Evolutionary conservation across 2,797 vertebrate species (phyloP).

Genomic region (Glyptemys insculpta): DNA sequence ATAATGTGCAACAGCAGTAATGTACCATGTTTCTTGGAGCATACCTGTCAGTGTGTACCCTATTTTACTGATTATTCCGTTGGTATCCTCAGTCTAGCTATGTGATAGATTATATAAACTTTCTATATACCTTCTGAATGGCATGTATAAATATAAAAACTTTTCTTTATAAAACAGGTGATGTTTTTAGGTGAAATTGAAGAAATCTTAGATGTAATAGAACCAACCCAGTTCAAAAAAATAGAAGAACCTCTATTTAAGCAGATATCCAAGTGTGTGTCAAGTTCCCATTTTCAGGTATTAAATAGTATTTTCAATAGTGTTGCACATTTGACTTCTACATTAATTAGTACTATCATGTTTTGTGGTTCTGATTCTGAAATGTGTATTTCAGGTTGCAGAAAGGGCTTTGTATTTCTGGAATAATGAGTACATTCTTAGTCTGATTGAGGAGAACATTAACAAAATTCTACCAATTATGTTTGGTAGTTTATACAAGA

Average conservation of each 20-base stretch:
- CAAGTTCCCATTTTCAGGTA: constrained; percentile 99
- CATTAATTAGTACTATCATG: not conserved
- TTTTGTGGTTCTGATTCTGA: constrained; percentile 33
- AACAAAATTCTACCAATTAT: constrained; percentile 96
- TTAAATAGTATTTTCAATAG: not conserved
- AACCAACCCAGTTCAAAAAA: constrained; percentile 98
- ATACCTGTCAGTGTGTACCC: not conserved
- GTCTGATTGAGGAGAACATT: constrained; percentile 98
- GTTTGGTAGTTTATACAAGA: constrained; percentile 97
- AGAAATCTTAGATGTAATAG: constrained; percentile 98
- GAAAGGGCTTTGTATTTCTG: constrained; percentile 98
- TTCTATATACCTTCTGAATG: not conserved
- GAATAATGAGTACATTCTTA: constrained; percentile 99
- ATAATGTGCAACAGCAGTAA: too few species aligned
- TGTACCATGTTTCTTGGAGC: not conserved
- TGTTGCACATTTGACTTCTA: not conserved
- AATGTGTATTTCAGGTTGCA: constrained; percentile 89
- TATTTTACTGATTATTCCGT: not conserved
- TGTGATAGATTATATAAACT: not conserved
- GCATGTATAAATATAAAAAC: not conserved
- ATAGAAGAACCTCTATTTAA: constrained; percentile 97
- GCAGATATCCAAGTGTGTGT: constrained; percentile 95
- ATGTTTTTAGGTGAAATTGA: constrained; percentile 99
- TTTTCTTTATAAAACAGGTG: constrained; percentile 84
- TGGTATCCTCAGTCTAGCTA: not conserved